A percentile compares a stretch with the other conserved stretches of the same genome.
phyloP scores from a whole-genome alignment of 2,113 vertebrate genomes.

The Microcebus murinus region DNA sequence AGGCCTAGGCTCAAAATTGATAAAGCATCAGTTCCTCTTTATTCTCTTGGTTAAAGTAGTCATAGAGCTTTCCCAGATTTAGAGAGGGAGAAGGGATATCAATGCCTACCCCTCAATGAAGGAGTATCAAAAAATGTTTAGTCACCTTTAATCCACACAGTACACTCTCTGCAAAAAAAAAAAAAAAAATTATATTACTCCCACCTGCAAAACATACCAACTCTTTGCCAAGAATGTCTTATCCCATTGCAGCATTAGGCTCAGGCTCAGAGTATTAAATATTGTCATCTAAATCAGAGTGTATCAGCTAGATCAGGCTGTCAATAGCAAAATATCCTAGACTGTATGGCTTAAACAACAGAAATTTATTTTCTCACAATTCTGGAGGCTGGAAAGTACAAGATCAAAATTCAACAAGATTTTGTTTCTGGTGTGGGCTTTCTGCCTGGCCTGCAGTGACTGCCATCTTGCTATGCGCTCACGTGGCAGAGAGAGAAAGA shows the following conservation, averaged over 20 bases:
- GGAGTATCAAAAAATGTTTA: background rate
- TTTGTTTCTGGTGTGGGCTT: background rate
- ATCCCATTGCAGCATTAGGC: background rate
- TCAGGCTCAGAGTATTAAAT: background rate
- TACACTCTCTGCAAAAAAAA: background rate
- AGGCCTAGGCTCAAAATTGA: background rate
- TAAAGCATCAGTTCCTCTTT: background rate
- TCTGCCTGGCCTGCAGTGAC: background rate
- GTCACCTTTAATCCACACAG: background rate
- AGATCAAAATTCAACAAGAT: background rate
- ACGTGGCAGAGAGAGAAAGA: background rate
- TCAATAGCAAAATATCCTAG: background rate
- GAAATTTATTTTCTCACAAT: background rate
- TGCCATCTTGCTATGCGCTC: background rate
- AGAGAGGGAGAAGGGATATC: background rate
- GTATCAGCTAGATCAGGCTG: background rate
- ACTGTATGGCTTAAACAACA: background rate
- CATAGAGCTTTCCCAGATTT: background rate
- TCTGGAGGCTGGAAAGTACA: background rate
- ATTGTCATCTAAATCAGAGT: background rate
- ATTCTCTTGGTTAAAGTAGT: background rate
- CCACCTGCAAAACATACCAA: background rate
- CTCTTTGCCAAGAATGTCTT: background rate
- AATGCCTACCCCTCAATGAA: background rate
- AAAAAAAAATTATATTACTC: background rate